Evolutionary conservation across 2,888 invertebrate species (phyloP), one percentile per base, ranked within the genome.

Genomic region (Zygothrica quintamaculata): DNA sequence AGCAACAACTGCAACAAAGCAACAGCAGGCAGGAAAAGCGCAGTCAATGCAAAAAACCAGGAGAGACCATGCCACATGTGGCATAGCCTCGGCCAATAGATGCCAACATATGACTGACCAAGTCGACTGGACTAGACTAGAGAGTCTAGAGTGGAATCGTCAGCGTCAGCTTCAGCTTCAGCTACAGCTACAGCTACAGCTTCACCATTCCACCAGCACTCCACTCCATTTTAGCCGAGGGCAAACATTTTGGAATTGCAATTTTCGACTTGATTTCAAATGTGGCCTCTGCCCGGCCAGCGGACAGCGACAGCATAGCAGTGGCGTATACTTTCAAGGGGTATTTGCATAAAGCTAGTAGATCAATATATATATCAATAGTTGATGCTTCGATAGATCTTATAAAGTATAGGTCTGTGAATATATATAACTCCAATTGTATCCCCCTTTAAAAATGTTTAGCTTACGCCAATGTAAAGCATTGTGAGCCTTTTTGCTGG

Each of bases 231-330:
- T 80, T 44, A 55, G 82, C 82, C 82, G 85, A 84, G 82, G 82
- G 82, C 82, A 76, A 82, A 76, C 78, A 76, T 87, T 82, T 84
- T 84, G 82, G 85, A 82, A 82, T 82, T 82, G 87, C 87, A 87
- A 82, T 82, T 82, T 82, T 87, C 87, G 79, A 82, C 87, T 82
- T 87, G 77, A 78, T 84, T 82, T 84, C 85, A 67, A 81, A 78
- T 37, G 70, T 69, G 62, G 73, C 64, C 82, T 58, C 57, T 66
- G 66, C 51, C 57, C 34, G 39, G 13, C 16, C 9, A n/a, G n/a
- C 34, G 34, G 5, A 8, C 34, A 11, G 1, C 13, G 13, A 9
- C 5, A 5, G 39, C 39, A 18, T 11, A 16, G 2, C 18, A 22
- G 18, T 22, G 18, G 18, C 18, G 18, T 22, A 22, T 5, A 5